Conservation (phyloP, 2,113 vertebrate species). For the Cavia porcellus region DNA sequence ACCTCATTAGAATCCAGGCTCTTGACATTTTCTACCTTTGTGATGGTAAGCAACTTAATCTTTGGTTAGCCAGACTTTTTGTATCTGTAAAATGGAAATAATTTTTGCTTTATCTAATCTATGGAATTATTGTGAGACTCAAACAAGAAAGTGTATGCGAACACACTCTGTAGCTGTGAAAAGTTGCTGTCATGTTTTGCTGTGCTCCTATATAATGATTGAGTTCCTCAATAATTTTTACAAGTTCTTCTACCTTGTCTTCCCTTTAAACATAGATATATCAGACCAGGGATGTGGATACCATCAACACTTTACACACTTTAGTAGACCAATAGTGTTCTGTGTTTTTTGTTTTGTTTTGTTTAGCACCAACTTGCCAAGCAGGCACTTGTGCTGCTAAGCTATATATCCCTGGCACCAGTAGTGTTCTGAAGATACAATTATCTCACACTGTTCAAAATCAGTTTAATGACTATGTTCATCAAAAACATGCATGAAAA, state of each 20-base stretch:
- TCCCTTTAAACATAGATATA: slow-evolving; percentile 33
- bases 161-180: neutral
- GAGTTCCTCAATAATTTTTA: neutral
- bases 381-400: too few species aligned
- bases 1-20: neutral
- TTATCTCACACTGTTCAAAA: neutral
- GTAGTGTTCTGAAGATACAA: neutral
- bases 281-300: neutral
- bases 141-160: neutral
- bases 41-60: slow-evolving; percentile 13
- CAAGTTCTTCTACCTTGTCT: neutral
- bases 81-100: slow-evolving; percentile 9
- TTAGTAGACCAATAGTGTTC: neutral
- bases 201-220: neutral
- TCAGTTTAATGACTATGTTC: neutral
- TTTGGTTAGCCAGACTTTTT: slow-evolving; percentile 34
- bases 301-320: neutral
- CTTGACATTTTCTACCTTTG: neutral
- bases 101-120: slow-evolving; percentile 37
- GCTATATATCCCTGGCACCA: too few species aligned
- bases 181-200: neutral
- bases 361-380: too few species aligned
- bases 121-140: neutral
- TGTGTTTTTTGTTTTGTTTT: too few species aligned
- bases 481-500: slow-evolving; percentile 52